Percentiles rank a stretch among this genome's conserved stretches.
These are phyloP conservation scores for Clytia hemisphaerica DNA, from an alignment of 30 jellyfish, hydroid and myxozoan genomes.

Conservation along the genomic window DNA sequence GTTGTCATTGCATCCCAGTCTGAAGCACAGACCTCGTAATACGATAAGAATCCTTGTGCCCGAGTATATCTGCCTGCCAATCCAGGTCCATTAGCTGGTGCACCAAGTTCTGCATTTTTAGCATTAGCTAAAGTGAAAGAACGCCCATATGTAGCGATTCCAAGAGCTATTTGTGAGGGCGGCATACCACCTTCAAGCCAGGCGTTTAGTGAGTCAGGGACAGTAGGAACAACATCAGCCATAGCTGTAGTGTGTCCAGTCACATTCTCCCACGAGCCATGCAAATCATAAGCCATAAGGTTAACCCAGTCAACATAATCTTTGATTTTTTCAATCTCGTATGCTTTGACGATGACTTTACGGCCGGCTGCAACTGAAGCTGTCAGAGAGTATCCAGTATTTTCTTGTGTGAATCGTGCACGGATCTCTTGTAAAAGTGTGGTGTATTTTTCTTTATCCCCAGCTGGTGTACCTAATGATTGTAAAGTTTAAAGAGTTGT, in stretches of 20 bases:
- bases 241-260: conserved; percentile 90
- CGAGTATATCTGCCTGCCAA: conserved; percentile 65
- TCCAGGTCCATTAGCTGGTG: conserved; percentile 81
- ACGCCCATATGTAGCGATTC: conserved; percentile 88
- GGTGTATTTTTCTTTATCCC: conserved; percentile 76
- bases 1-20: conserved; percentile 42
- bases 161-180: conserved; percentile 71
- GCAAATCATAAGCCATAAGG: conserved; percentile 89
- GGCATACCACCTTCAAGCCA: conserved; percentile 92
- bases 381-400: conserved; percentile 55
- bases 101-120: conserved; percentile 63
- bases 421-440: conserved; percentile 48
- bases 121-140: conserved; percentile 50
- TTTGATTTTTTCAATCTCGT: conserved; percentile 62
- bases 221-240: conserved; percentile 45
- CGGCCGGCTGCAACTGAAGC: conserved; percentile 96
- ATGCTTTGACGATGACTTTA: conserved; percentile 67
- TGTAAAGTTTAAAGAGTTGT: too few relatives aligned
- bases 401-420: conserved; percentile 58
- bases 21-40: conserved; percentile 69
- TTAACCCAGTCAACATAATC: conserved; percentile 72
- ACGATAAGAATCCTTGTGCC: conserved; percentile 69
- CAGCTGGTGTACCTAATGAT: conserved; percentile 83
- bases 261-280: conserved; percentile 89
- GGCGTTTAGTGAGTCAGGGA: conserved; percentile 49